A percentile compares a stretch with the other conserved stretches of the same genome.
These are phyloP conservation scores for Dicyrtomina minuta DNA, from an alignment of 2,888 invertebrate species.

Conservation along the genomic window DNA sequence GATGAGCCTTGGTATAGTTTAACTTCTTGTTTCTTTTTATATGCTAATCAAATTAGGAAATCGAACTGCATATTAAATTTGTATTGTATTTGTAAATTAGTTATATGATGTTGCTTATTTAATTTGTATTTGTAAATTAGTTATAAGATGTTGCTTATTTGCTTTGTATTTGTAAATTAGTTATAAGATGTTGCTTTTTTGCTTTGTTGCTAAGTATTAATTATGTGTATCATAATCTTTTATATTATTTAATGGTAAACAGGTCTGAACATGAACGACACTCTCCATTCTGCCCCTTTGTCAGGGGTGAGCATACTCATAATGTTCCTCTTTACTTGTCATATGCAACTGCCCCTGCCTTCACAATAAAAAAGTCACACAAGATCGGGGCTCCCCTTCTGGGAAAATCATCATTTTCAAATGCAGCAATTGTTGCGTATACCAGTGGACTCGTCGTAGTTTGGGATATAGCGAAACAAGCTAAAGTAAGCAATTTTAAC, in stretches of 20 bases:
- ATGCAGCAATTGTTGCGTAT: constrained; percentile 43
- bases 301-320: constrained; percentile 90
- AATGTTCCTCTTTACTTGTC: constrained; percentile 88
- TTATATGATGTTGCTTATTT: too few species aligned
- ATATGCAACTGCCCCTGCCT: constrained; percentile 77
- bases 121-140: too few species aligned
- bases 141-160: too few species aligned
- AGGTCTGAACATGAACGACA: constrained; percentile 89
- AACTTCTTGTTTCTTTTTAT: too few species aligned
- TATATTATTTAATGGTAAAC: too few species aligned
- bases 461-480: constrained; percentile 79
- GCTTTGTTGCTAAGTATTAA: too few species aligned
- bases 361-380: constrained; percentile 22
- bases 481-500: constrained; percentile 61
- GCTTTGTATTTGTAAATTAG: too few species aligned
- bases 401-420: constrained; percentile 47
- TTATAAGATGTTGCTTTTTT: too few species aligned
- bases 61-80: too few species aligned
- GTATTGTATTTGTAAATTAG: too few species aligned
- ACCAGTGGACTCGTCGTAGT: constrained; percentile 67
- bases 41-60: too few species aligned
- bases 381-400: constrained; percentile 36
- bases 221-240: too few species aligned
- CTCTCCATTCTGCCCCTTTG: constrained; percentile 89
- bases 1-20: constrained; percentile 77